phyloP scores from a whole-genome alignment of 2,113 vertebrate genomes.

The Ciconia stormi region DNA sequence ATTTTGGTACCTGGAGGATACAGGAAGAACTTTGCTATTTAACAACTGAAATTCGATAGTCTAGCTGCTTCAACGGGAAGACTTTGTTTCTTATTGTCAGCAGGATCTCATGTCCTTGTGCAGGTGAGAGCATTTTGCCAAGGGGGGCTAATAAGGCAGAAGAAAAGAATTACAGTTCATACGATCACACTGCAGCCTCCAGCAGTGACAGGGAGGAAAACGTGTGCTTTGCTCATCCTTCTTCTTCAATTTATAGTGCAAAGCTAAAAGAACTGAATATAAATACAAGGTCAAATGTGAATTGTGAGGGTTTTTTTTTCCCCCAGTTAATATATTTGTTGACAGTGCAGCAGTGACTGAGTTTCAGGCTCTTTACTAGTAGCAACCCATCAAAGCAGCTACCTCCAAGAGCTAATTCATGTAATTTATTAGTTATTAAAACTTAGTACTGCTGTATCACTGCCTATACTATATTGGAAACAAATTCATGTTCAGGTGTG shows the following conservation, averaged over 20 bases:
- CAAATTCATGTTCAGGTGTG: background rate
- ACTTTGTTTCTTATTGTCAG: background rate
- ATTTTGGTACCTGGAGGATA: background rate
- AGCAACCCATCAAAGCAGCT: background rate
- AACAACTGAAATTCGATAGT: background rate
- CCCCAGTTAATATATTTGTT: background rate
- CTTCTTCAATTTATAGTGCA: background rate
- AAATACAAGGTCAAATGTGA: background rate
- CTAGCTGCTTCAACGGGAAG: background rate
- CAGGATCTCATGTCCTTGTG: background rate
- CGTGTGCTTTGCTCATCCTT: background rate
- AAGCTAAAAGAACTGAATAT: background rate
- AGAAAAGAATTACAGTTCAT: background rate
- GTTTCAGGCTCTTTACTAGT: background rate
- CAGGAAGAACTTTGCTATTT: background rate
- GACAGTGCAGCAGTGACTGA: background rate
- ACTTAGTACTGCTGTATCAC: background rate
- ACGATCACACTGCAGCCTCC: background rate
- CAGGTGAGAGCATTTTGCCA: constrained; percentile 26
- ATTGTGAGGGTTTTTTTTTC: background rate
- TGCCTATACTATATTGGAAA: background rate
- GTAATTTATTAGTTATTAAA: background rate
- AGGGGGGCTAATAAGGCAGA: constrained; percentile 17
- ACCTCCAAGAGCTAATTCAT: background rate
- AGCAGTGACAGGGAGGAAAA: background rate